phyloP scores from a whole-genome alignment of 2,888 invertebrate genomes.

The Scaeva pyrastri region DNA sequence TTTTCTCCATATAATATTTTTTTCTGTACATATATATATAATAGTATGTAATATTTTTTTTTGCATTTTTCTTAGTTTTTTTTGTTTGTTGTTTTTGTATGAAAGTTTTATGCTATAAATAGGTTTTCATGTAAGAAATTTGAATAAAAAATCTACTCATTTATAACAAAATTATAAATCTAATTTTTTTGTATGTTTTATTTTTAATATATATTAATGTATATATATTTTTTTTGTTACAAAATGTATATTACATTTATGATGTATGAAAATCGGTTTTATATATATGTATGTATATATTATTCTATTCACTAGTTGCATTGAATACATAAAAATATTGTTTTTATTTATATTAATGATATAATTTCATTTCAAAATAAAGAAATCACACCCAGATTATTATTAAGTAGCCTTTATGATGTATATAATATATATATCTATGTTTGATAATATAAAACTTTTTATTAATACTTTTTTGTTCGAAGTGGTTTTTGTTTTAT shows the following conservation, averaged over 20 bases:
- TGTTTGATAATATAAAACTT: constrained; percentile 71
- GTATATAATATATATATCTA: constrained; percentile 66
- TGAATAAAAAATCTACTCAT: constrained; percentile 79
- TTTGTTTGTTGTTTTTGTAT: constrained; percentile 58
- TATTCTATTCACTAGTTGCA: constrained; percentile 71
- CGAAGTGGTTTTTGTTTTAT: constrained; percentile 62
- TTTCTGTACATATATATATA: constrained; percentile 60
- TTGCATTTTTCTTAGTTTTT: constrained; percentile 40
- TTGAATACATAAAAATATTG: constrained; percentile 74
- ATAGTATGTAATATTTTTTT: constrained; percentile 58
- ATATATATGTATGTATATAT: constrained; percentile 61
- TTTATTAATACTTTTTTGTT: constrained; percentile 72
- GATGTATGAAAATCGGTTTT: constrained; percentile 73
- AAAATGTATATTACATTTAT: constrained; percentile 71
- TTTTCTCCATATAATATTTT: constrained; percentile 62
- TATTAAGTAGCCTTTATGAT: constrained; percentile 73
- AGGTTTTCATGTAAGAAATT: constrained; percentile 77
- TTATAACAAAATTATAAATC: constrained; percentile 77
- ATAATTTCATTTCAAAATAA: constrained; percentile 73
- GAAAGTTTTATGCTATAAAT: constrained; percentile 72
- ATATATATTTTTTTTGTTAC: constrained; percentile 48
- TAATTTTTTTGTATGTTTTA: constrained; percentile 61
- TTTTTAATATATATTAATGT: constrained; percentile 34
- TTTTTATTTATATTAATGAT: constrained; percentile 68
- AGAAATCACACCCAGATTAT: constrained; percentile 75